phyloP scores from a whole-genome alignment of 2,113 vertebrate genomes.

The Calidris pugnax region DNA sequence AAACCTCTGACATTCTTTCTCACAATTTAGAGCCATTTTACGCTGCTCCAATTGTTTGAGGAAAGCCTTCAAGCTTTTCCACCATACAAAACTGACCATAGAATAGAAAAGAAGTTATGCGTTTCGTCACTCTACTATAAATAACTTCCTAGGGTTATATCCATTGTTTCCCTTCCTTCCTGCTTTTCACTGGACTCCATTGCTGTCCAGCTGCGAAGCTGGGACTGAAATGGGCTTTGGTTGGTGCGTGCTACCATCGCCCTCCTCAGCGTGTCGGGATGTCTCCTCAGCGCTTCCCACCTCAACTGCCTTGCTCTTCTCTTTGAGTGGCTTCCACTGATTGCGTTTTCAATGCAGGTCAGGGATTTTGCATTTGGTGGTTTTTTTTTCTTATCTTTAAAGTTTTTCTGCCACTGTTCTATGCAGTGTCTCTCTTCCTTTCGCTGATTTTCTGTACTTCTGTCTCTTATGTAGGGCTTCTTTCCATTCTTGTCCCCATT shows the following conservation, averaged over 20 bases:
- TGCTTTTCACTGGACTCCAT: slow-evolving; percentile 13
- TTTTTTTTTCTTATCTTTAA: background rate
- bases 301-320: background rate
- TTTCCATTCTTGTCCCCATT: background rate
- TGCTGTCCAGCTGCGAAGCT: slow-evolving; percentile 13
- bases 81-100: background rate
- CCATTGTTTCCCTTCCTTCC: slow-evolving; percentile 68
- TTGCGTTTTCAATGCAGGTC: slow-evolving; percentile 28
- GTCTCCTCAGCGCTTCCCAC: background rate
- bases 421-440: background rate
- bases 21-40: background rate
- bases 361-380: background rate
- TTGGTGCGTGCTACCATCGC: background rate
- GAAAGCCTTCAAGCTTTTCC: background rate
- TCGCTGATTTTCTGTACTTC: background rate
- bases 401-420: background rate
- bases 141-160: slow-evolving; percentile 8
- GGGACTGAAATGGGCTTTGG: background rate
- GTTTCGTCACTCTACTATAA: slow-evolving; percentile 51
- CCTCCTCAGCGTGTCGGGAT: background rate
- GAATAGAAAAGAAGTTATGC: background rate
- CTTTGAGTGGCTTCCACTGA: slow-evolving; percentile 14
- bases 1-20: background rate
- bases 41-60: background rate
- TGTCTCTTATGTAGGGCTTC: background rate